Conservation (phyloP, 1,140 invertebrate genomes). For the Heterodera schachtii region DNA sequence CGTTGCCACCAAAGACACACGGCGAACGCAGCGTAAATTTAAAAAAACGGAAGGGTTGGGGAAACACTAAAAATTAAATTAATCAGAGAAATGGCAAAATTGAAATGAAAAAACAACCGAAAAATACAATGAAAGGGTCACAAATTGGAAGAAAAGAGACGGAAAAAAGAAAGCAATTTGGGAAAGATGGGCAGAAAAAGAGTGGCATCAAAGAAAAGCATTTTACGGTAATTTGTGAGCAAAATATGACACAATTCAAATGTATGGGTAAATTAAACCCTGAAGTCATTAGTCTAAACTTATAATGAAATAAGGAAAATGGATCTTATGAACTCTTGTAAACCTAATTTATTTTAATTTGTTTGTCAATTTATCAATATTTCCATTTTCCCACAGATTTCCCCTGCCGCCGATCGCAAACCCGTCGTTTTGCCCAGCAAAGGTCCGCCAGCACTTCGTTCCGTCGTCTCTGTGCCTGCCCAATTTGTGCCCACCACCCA, state of each 20-base stretch:
- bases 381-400: no score
- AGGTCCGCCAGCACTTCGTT: neutral
- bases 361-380: no score
- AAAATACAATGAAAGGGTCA: neutral
- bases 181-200: neutral
- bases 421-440: neutral
- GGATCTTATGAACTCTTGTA: no score
- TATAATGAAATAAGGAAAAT: no score
- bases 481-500: neutral
- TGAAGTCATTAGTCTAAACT: no score
- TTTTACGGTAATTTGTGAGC: neutral
- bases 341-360: no score
- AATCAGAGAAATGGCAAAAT: neutral
- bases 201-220: neutral
- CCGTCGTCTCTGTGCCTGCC: neutral
- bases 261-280: no score
- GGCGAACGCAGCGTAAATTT: neutral
- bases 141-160: neutral
- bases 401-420: neutral
- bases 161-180: neutral
- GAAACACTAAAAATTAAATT: neutral
- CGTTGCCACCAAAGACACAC: neutral
- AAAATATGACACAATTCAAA: no score
- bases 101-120: neutral
- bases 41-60: neutral